These are phyloP conservation scores for Yponomeuta sedellus DNA, from an alignment of 2,888 invertebrate genomes.

Conservation along the genomic window DNA sequence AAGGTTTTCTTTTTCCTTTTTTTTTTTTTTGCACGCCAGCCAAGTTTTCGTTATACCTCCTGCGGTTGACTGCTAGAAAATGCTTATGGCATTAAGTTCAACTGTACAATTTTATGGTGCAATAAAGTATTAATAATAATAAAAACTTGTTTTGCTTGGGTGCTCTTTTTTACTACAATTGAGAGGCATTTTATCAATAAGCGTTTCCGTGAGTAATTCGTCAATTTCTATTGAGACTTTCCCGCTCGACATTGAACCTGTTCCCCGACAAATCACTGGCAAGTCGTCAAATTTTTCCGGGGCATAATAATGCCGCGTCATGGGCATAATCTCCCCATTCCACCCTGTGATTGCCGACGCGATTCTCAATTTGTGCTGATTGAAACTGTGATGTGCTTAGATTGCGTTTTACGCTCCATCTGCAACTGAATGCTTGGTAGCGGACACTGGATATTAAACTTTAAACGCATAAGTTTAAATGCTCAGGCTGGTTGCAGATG, in stretches of 20 bases:
- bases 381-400: constrained; percentile 59
- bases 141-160: too few species aligned
- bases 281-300: constrained; percentile 6
- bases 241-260: background rate
- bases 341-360: constrained; percentile 21
- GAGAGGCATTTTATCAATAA: too few species aligned
- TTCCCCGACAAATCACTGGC: background rate
- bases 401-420: constrained; percentile 34
- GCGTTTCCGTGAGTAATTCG: too few species aligned
- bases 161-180: too few species aligned
- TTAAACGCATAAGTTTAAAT: constrained; percentile 2
- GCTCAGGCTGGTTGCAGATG: background rate
- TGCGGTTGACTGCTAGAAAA: too few species aligned
- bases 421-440: background rate
- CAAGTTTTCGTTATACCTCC: too few species aligned
- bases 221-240: background rate
- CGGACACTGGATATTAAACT: constrained; percentile 5
- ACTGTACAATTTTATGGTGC: too few species aligned
- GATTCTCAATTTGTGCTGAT: constrained; percentile 61
- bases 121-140: too few species aligned
- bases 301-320: constrained; percentile 10
- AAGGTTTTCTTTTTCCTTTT: too few species aligned
- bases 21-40: too few species aligned
- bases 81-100: too few species aligned
- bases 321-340: constrained; percentile 42